Base-by-base conservation (phyloP, 2,113 vertebrate species). In the Oryzias woworae region DNA sequence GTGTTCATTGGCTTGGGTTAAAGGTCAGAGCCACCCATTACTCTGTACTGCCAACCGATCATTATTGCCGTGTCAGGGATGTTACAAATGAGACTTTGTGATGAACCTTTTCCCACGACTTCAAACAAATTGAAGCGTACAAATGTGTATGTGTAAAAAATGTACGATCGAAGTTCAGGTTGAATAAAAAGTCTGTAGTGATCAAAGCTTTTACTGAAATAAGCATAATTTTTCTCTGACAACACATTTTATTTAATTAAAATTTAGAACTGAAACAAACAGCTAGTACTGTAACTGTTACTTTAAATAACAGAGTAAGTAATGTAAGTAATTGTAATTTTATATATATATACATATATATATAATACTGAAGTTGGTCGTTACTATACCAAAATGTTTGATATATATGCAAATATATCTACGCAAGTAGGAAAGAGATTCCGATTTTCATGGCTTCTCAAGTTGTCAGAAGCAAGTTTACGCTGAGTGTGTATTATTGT, bases 51-150 rank as follows among this genome's bases (percentile, higher is more conserved):
- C 83, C 87, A 86, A 89, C 80, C 69, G 83, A 86, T 88, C 87
- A 90, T 88, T 89, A 88, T 87, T 76, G 82, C 69, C 52, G 49
- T 88, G 88, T 90, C 90, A 89, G 63, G 82, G 83, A 82, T 71
- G 85, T 85, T 89, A 89, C 85, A 88, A 90, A 90, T 90, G 87
- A 85, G 85, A 89, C 85, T 89, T 85, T 87, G 86, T 86, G 87
- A 89, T 89, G 76, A 85, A 89, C 88, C 78, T 87, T 90, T 90
- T 88, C 82, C 81, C 84, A 81, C 79, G 75, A 82, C 84, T 80
- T 88, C 78, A 86, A 85, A 86, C 68, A 62, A 80, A 75, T 36
- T 61, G 63, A 66, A 53, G 60, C 65, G 47, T 76, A 78, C 60
- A 84, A 79, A 83, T 71, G 61, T 45, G 46, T 58, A 45, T 23